Base-by-base conservation (phyloP, 2,113 vertebrate genomes). In the Lampris megalopsis region DNA sequence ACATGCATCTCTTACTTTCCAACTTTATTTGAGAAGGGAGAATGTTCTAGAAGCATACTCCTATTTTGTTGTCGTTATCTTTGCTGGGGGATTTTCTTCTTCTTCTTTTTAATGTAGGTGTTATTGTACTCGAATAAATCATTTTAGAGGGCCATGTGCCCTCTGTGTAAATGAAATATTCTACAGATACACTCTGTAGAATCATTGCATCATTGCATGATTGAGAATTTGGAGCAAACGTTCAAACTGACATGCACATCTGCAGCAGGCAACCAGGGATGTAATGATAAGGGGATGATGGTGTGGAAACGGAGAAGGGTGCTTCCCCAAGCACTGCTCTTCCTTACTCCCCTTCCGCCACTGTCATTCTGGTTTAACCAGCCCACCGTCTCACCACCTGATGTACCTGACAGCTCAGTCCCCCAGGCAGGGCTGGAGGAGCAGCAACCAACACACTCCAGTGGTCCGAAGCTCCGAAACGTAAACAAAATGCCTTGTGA, bases 361-460 rank as follows among this genome's bases (percentile, higher is more conserved):
- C 65, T 94, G 93, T 95, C 94, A 91, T 81, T 49, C 76, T 80
- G 57, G 47, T 85, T 24, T 94, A 88, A 90, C 73, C 72, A 53
- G 68, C 71, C 56, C 61, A 50, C 72, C 61, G 69, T 86, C 88
- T 89, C 81, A 75, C 84, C 70, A 67, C 57, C 82, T 89, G 66
- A 92, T 94, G 69, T 75, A 81, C 83, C 84, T 94, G 94, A 95
- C 94, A 94, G 93, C 72, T 93, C 61, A 13, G 62, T 56, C 67
- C 93, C 85, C 71, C 69, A 77, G 91, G 88, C 80, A 41, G 4
- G 73, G 11, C 47, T 73, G 41, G 66, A 81, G 74, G 43, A 4
- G 43, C 38, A 62, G 58, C 64, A 75, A 70, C 38, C 62, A 58
- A 69, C 62, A 68, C 68, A 83, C 73, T 75, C 42, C 66, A 71